phyloP scores from a whole-genome alignment of 2,888 invertebrate species.

The Nipponacmea schrenckii region DNA sequence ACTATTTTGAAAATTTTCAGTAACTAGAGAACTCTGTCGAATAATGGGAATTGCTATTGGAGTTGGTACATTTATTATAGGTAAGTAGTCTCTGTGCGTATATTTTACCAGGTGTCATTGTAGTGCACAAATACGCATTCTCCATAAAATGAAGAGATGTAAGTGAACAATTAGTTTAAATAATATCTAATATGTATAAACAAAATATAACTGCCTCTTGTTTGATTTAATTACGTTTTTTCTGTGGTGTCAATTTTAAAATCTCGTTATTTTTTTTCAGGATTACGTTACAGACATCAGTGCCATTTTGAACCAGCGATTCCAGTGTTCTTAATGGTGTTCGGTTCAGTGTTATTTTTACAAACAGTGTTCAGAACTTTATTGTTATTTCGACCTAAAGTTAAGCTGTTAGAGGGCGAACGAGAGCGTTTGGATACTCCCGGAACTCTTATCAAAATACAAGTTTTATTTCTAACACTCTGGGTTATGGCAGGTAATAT shows the following conservation, averaged over 20 bases:
- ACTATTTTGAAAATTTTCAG: too few species aligned
- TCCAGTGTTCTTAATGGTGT: slow-evolving; percentile 20
- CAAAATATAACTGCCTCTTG: too few species aligned
- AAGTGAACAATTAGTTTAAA: too few species aligned
- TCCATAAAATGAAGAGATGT: too few species aligned
- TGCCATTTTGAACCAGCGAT: slow-evolving; percentile 25
- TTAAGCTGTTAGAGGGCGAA: slow-evolving; percentile 11
- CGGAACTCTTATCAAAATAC: slow-evolving; percentile 17
- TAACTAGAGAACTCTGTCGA: not conserved
- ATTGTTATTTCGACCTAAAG: slow-evolving; percentile 3
- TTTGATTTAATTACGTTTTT: too few species aligned
- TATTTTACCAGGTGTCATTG: too few species aligned
- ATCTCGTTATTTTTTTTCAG: not conserved
- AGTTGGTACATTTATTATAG: not conserved
- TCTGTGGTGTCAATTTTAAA: too few species aligned
- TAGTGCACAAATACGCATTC: too few species aligned
- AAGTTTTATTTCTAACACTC: slow-evolving; percentile 12
- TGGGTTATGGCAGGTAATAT: slow-evolving; percentile 16
- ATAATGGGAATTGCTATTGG: not conserved
- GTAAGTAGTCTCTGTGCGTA: not conserved
- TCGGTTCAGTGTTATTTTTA: slow-evolving; percentile 14
- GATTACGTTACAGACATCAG: slow-evolving; percentile 9
- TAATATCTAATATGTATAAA: too few species aligned
- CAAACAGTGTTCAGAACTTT: slow-evolving; percentile 13
- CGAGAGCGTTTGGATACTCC: slow-evolving; percentile 8